Evolutionary conservation across 2,888 invertebrate species (phyloP).

Genomic region (Ectropis crepuscularia): DNA sequence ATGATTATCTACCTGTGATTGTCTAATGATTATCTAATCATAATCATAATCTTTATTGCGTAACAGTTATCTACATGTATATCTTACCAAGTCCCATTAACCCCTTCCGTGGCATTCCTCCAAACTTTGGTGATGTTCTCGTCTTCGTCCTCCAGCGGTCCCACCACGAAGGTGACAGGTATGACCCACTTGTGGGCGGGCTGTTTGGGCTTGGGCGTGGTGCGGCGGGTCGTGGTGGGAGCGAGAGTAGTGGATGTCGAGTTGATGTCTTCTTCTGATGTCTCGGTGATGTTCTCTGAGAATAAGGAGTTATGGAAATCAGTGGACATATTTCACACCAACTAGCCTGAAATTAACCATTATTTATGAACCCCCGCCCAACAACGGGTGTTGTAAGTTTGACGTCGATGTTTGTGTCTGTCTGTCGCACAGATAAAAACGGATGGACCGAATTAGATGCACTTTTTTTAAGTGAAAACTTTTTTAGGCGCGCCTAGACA

Average conservation of each 20-base stretch:
- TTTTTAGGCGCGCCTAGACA: too few species aligned
- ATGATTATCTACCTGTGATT: too few species aligned
- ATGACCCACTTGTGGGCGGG: constrained; percentile 88
- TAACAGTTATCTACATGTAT: background rate
- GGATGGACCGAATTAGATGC: too few species aligned
- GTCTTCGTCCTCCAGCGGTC: constrained; percentile 80
- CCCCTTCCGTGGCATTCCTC: constrained; percentile 62
- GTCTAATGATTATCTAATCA: too few species aligned
- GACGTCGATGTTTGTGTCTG: too few species aligned
- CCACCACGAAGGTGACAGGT: constrained; percentile 90
- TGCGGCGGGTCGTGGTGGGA: constrained; percentile 53
- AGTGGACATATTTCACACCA: too few species aligned
- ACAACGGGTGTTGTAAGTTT: too few species aligned
- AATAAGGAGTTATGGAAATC: background rate
- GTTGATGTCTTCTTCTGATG: constrained; percentile 68
- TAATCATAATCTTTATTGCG: too few species aligned
- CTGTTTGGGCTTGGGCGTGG: constrained; percentile 57
- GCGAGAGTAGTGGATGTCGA: constrained; percentile 61
- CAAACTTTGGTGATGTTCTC: constrained; percentile 63
- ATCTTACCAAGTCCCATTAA: constrained; percentile 73
- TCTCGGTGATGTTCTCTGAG: constrained; percentile 80
- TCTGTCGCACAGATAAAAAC: too few species aligned
- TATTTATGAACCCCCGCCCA: too few species aligned
- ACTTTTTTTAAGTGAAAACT: too few species aligned
- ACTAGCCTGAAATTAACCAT: too few species aligned